Evolutionary conservation across 1,140 invertebrate genomes (phyloP), one percentile per base, ranked within the genome.

Genomic region (Drosophila teissieri): DNA sequence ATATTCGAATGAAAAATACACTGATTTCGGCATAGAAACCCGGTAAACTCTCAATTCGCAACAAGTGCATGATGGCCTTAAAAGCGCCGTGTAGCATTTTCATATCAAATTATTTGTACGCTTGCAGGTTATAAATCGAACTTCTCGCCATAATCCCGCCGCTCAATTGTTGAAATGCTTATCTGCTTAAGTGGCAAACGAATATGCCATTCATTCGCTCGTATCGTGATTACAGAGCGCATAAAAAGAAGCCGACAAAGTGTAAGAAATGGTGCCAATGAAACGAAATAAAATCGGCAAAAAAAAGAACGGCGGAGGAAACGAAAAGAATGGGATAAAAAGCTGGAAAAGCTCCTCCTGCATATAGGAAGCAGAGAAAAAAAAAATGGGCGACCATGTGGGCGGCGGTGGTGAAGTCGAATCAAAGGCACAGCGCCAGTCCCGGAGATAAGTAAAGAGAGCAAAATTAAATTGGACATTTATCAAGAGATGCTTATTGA

Each of bases 391-490:
- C 42, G 22, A 24, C 19, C 55, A 81, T 76, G 63, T 77, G 65
- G 78, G 48, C 15, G 27, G 48, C 15, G 27, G 48, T 34, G 24
- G n/a, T 2, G 22, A 27, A 40, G 78, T 52, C 48, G 57, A 73
- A 77, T 62, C 62, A 48, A 56, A 64, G 61, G 60, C 44, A 45
- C 65, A 51, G 55, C 24, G 69, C 48, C 44, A 64, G 63, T 52
- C 15, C 49, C 31, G 15, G 37, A 81, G 83, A 91, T 82, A 91
- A 91, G 86, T 83, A 80, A 80, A 91, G 81, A 90, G 89, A 76
- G 73, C 84, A 90, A 91, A 91, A 91, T 91, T 91, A 91, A 91
- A 91, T 91, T 91, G 89, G 89, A 89, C 90, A 91, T 91, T 91
- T 91, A 91, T 91, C 89, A 91, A 85, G 84, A 90, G 89, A 91